Base-by-base conservation (phyloP, 2,797 vertebrate genomes). In the Enteromius argenteus region DNA sequence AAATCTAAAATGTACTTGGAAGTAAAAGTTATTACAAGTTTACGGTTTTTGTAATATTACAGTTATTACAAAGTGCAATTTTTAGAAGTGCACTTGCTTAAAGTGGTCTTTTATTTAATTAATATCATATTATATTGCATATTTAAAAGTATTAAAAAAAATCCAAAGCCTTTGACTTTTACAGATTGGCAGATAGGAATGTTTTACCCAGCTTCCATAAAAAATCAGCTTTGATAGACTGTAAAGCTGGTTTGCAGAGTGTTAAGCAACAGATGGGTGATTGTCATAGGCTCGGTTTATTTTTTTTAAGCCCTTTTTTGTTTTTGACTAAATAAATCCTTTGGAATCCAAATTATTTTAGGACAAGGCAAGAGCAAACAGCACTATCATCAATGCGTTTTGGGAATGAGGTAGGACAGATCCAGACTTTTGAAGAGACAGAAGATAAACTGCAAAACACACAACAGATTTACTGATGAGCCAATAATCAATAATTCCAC, bases 111-210 rank as follows among this genome's bases (percentile, higher is more conserved):
- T 5, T 44, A 44, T 44, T 71, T 27, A 14, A 23, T 23, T 42
- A 14, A 15, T 69, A 44, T 71, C 23, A 1, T 5, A 35, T 73
- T 73, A 35, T 21, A 27, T 21, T 58, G 46, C 17, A 51, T 13
- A 27, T 44, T 51, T 44, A 11, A 44, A 44, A 44, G 39, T 39
- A 39, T 39, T 39, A 13, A 10, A 44, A 44, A 44, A 11, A 44
- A 44, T 44, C 27, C 11, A 74, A 19, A 75, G 46, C 51, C 49
- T 39, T 56, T 92, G 90, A 93, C 91, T 90, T 93, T 90, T 90
- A 89, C 88, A 92, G 91, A 93, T 93, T 92, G 92, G 87, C 84
- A 85, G 83, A 84, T 49, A 87, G 69, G 87, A 91, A 87, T 90
- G 92, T 91, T 91, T 89, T 90, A 74, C 27, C 46, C 2, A n/a